Base-by-base conservation (phyloP, 2,113 vertebrate genomes). In the Melierax canorus region DNA sequence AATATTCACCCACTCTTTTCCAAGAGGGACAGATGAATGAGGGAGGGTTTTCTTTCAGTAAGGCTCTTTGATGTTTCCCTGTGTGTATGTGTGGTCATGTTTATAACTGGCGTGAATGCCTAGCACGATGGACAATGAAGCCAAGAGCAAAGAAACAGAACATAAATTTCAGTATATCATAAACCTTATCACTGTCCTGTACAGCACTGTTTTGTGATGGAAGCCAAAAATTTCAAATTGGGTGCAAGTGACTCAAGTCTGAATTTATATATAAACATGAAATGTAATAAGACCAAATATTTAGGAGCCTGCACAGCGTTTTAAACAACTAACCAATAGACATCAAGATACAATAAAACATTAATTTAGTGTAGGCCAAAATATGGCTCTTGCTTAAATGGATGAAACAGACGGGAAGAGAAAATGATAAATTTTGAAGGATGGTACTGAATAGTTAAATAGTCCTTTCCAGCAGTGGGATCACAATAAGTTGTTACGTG, bases 211-310 rank as follows among this genome's bases (percentile, higher is more conserved):
- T 41, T 91, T 82, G 10, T 50, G 36, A 48, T 89, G 43, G 59
- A 77, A 93, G 95, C 75, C 75, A 97, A 89, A 62, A 71, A 77
- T 74, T 92, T 84, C 50, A 59, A 83, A 94, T 12, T 29, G 79
- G 36, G 94, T 96, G 88, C 79, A 78, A 88, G 64, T 74, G 92
- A 86, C 56, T 3, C 0, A 26, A 51, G 73, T 51, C 74, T 95
- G 87, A 68, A 58, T 94, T 92, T 45, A 19, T 90, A 45, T 73
- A 53, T 96, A 95, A 93, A 93, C 93, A 88, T 16, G 10, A 72
- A 87, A 73, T 38, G 43, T 60, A 75, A 0, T 36, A 20, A 97
- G 90, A 86, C 63, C 90, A 94, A 95, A 96, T 93, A 92, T 95
- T 93, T 96, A 72, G 72, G 71, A 27, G 23, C 22, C 62, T 72